These are phyloP conservation scores for Marmota monax DNA, from an alignment of 2,113 vertebrate species.

Conservation along the genomic window DNA sequence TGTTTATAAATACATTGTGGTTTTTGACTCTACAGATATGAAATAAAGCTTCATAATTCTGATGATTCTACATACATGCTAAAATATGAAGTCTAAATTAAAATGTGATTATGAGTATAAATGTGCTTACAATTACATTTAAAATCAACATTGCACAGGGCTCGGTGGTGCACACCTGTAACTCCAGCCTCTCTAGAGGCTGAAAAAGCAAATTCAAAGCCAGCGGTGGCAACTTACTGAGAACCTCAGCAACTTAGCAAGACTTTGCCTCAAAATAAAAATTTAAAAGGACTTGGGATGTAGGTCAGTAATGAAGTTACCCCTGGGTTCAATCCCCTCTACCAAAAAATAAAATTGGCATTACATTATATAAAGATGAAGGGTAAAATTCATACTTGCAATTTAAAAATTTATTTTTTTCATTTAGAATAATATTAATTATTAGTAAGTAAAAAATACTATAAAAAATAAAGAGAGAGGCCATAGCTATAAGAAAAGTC, in stretches of 20 bases:
- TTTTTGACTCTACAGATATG: neutral
- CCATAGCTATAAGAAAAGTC: neutral
- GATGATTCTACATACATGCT: neutral
- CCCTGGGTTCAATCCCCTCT: too few species aligned
- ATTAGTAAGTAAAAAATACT: neutral
- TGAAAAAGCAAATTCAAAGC: too few species aligned
- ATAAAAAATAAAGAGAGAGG: neutral
- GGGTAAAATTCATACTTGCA: neutral
- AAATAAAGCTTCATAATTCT: slow-evolving; percentile 11
- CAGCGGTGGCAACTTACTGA: too few species aligned
- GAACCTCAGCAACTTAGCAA: too few species aligned
- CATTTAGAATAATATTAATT: neutral
- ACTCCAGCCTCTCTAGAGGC: too few species aligned
- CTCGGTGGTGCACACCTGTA: too few species aligned
- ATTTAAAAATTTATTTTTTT: slow-evolving; percentile 10
- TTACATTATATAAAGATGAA: neutral
- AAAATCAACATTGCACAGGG: neutral
- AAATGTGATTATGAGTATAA: too few species aligned
- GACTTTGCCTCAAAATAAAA: too few species aligned
- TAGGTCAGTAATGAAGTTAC: too few species aligned
- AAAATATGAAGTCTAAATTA: neutral
- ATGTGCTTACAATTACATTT: neutral
- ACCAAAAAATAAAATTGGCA: neutral
- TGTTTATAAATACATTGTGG: neutral
- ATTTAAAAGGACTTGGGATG: too few species aligned